Percentiles rank a stretch among this genome's conserved stretches.
Evolutionary conservation across 2,888 invertebrate species (phyloP).

Genomic region (Sthenelais limicola): DNA sequence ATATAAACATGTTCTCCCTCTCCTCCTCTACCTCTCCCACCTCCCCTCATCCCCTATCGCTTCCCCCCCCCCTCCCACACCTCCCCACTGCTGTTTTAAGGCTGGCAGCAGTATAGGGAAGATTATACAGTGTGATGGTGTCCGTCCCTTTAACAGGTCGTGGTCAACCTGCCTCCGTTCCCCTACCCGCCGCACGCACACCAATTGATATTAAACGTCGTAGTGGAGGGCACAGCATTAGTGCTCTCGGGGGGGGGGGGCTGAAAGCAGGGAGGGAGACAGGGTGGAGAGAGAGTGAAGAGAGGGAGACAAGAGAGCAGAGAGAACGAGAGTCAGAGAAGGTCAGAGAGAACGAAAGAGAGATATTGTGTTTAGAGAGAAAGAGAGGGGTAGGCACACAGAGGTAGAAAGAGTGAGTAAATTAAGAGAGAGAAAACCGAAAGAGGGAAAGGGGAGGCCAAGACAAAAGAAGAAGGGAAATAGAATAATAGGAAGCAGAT

Average conservation of each 20-base stretch:
- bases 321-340: not conserved
- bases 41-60: conserved; percentile 1
- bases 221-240: not conserved
- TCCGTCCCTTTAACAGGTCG: too few relatives aligned
- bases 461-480: not conserved
- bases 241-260: not conserved
- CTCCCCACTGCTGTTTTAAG: too few relatives aligned
- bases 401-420: not conserved
- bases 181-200: not conserved
- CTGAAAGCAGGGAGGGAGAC: not conserved
- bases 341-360: not conserved
- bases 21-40: not conserved
- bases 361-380: not conserved
- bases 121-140: too few relatives aligned
- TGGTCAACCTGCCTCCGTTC: too few relatives aligned
- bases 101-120: too few relatives aligned
- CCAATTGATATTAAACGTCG: not conserved
- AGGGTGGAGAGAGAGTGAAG: not conserved
- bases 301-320: not conserved
- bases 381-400: not conserved
- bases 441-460: not conserved
- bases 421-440: not conserved
- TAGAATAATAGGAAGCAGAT: not conserved
- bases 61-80: not conserved
- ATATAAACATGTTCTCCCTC: too few relatives aligned